Percentiles rank a stretch among this genome's conserved stretches.
Conservation (phyloP, 2,113 vertebrate genomes). For the Thinocorus orbignyianus region DNA sequence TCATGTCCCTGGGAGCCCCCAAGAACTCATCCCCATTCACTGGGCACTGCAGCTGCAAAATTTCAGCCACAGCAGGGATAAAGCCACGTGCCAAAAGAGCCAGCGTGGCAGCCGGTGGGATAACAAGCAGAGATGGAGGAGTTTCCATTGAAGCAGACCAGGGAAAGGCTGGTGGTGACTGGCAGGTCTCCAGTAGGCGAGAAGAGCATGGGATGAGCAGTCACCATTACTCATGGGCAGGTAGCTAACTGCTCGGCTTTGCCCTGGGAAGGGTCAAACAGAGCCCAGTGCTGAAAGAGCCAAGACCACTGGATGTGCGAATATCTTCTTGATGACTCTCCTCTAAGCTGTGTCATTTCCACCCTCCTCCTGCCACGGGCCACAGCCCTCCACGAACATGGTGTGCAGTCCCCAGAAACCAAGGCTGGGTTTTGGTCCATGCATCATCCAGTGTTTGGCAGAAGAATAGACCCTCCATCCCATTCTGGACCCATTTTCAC, state of each 20-base stretch:
- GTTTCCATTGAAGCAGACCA: fast-evolving
- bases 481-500: not conserved
- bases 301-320: fast-evolving
- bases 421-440: not conserved
- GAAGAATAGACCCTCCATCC: not conserved
- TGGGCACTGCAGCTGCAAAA: not conserved
- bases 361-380: not conserved
- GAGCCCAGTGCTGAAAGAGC: not conserved
- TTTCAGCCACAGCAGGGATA: not conserved
- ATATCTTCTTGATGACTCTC: not conserved
- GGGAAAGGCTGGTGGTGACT: not conserved
- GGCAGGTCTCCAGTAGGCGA: not conserved
- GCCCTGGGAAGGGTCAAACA: not conserved
- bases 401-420: not conserved
- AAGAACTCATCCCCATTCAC: not conserved
- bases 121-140: not conserved
- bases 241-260: not conserved
- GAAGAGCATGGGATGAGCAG: not conserved
- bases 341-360: not conserved
- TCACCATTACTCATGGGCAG: not conserved
- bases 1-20: fast-evolving
- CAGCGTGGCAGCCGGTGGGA: not conserved
- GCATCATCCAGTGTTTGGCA: not conserved
- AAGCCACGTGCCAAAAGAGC: not conserved
- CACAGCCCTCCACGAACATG: not conserved